Evolutionary conservation across 64 coral and sea anemone genomes (phyloP), one percentile per base, ranked within the genome.

Genomic region (Pocillopora verrucosa): DNA sequence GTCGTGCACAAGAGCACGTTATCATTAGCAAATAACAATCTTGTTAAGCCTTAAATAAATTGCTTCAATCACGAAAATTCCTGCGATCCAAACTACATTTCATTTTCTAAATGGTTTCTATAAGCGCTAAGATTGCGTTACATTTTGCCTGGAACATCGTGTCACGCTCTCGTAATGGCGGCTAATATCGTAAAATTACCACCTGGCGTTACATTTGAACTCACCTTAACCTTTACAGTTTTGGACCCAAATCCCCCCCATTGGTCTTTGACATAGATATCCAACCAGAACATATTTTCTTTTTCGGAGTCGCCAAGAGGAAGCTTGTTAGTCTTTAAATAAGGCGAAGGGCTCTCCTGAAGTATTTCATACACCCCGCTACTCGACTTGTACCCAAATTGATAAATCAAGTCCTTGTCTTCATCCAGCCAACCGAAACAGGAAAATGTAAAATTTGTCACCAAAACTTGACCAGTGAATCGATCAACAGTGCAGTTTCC

Each of bases 351-450:
- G 63, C 84, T 76, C 35, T 86, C 65, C 77, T 92, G 90, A 22
- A 92, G 22, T 14, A 92, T 76, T 34, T 87, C 82, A 13, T 80
- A 59, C 15, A 77, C 90, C 13, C 83, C 90, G 16, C 16, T 77
- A 17, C 41, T 16, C 0, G 84, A 79, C 0, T 13, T 80, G 45
- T 87, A 92, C 19, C 76, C 82, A 74, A 92, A 92, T 30, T 87
- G 76, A 58, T 87, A 92, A 14, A 19, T 80, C 12, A 92, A 41
- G 1, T 65, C 35, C 0, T 9, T 26, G 6, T 87, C 90, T 16
- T 80, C 77, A 60, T 92, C 90, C 6, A 76, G 59, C 90, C 90
- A 92, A 36, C 75, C 90, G 4, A 17, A 77, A 56, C 90, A 92
- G 7, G 83, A 60, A 65, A 92, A 92, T 13, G 76, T 92, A 56